Evolutionary conservation across 2,888 invertebrate species (phyloP), one percentile per base, ranked within the genome.

Genomic region (Acleris literana): DNA sequence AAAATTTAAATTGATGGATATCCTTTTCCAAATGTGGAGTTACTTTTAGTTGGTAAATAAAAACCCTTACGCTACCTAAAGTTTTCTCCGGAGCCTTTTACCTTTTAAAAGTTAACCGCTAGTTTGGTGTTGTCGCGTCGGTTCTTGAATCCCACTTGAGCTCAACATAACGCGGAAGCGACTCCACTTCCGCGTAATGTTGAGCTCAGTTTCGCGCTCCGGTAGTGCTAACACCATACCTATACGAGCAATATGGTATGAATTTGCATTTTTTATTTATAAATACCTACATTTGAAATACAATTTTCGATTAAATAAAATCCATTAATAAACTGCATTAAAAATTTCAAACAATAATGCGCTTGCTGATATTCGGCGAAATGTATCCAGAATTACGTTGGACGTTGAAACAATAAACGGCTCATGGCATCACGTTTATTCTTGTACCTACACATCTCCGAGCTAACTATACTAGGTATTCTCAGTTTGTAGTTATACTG

Each of bases 401-500:
- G 25, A 43, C 46, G 46, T 25, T 59, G 48, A 59, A 59, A 59
- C 64, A 64, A 64, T 64, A 59, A 64, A 52, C 39, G 58, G 58
- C 20, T 20, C 18, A 20, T 60, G 43, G 48, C 64, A 59, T 60
- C 64, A 64, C 66, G 68, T 68, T 71, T 70, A 60, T 68, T 70
- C 43, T 55, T 43, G 59, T 65, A 17, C n/a, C n/a, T n/a, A n/a
- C 17, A 33, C 44, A 68, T 64, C 44, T 61, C 51, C 53, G 17
- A 17, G n/a, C 59, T n/a, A n/a, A 13, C 51, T 44, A 25, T 53
- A 46, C 20, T 33, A 52, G 59, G 69, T 67, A 60, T 69, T 69
- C 55, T 58, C 5, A 48, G 39, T 46, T 55, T 39, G 33, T 54
- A 53, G 74, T 69, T 39, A 74, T 74, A 80, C 82, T 76, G 79